Evolutionary conservation across 2,113 vertebrate genomes (phyloP), one percentile per base, ranked within the genome.

Genomic region (Lamprologus ornatipinnis): DNA sequence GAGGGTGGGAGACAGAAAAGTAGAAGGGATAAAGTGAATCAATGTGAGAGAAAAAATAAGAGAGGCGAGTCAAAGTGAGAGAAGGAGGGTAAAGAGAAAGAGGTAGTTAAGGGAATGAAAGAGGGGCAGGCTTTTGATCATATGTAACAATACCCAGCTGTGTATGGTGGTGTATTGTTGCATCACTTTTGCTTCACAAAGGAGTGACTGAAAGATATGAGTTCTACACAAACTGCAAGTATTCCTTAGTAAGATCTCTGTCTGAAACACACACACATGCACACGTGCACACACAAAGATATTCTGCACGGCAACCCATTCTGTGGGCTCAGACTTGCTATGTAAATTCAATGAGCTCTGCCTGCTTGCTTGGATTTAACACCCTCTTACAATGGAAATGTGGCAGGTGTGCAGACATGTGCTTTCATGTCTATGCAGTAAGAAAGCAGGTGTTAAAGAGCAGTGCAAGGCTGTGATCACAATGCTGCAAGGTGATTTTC

Each of bases 111-210:
- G 45, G 70, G 83, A 88, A 81, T 75, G 57, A 89, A 26, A 89
- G 60, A 84, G 19, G 45, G 55, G 78, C 23, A 49, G 28, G 83
- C 81, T 65, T 94, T 93, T 93, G 88, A 94, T 93, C 91, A 92
- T 85, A 49, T 54, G 82, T 57, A 90, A 92, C 85, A 88, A 91
- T 86, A 82, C 87, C 81, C 47, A 4, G 58, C 86, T 85, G 57
- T 78, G 85, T 35, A 75, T 60, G 80, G 28, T 84, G 91, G 83
- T 81, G 5, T 84, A 47, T 21, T 33, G 65, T 93, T 94, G 93
- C 92, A 84, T 93, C 93, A 94, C 54, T 68, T 91, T 93, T 92
- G 84, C 88, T 93, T 91, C 89, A 93, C 83, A 81, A 90, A 90
- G 81, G 60, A 88, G 51, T 28, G 88, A 87, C 58, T 85, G 90